Evolutionary conservation across 92 coral and sea anemone genomes (phyloP).

Genomic region (Porites evermanni): DNA sequence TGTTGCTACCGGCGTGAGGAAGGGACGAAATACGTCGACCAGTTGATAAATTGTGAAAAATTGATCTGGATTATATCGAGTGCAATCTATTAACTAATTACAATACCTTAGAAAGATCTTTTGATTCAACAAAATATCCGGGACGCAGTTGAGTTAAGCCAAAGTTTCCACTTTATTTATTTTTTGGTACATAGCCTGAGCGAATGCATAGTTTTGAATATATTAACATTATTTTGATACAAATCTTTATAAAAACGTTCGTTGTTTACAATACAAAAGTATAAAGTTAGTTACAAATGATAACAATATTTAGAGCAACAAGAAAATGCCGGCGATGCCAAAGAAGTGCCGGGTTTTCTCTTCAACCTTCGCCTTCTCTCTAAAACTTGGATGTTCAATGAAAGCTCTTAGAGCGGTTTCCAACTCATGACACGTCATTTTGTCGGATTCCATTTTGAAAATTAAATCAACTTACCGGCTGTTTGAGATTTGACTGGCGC

Average conservation of each 20-base stretch:
- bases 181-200: slow-evolving; percentile 4
- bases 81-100: not conserved
- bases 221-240: slow-evolving; percentile 33
- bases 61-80: not conserved
- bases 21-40: not conserved
- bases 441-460: too few species aligned
- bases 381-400: too few species aligned
- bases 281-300: not conserved
- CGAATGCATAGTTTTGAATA: slow-evolving; percentile 1
- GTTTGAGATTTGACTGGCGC: too few species aligned
- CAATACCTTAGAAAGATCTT: not conserved
- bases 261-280: slow-evolving; percentile 27
- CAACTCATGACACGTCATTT: too few species aligned
- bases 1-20: not conserved
- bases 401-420: too few species aligned
- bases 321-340: too few species aligned
- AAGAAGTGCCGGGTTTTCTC: too few species aligned
- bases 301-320: not conserved
- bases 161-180: not conserved
- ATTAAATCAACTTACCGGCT: too few species aligned
- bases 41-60: not conserved
- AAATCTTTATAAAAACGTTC: slow-evolving; percentile 30
- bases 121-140: not conserved
- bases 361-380: too few species aligned
- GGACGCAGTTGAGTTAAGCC: not conserved